These are phyloP conservation scores for Lasius platythorax DNA, from an alignment of 2,888 invertebrate species.

Conservation along the genomic window DNA sequence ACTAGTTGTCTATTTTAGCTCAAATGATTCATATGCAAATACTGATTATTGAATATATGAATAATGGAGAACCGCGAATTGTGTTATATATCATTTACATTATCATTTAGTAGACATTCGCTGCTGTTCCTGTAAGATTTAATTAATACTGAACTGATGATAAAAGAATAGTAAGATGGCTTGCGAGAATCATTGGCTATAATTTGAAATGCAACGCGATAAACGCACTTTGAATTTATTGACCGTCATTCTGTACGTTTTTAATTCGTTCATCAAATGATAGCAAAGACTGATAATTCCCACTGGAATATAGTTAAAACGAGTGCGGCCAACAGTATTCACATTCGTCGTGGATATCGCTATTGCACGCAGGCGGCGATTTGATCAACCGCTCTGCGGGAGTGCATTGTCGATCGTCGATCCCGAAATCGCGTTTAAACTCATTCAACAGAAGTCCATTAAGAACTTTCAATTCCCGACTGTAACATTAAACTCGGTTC, in stretches of 20 bases:
- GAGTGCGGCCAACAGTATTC: neutral
- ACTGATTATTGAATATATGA: neutral
- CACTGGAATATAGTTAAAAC: constrained; percentile 3
- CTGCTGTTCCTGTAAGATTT: neutral
- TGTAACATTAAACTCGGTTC: constrained; percentile 45
- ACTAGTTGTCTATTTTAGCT: neutral
- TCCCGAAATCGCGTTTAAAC: constrained; percentile 45
- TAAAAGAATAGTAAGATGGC: constrained; percentile 17
- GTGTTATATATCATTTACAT: neutral
- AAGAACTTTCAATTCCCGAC: constrained; percentile 50
- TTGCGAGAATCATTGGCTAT: neutral
- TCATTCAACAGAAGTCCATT: constrained; percentile 51
- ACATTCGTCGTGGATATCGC: neutral
- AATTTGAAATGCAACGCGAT: constrained; percentile 11
- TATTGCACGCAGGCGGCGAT: constrained; percentile 9
- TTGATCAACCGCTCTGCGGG: constrained; percentile 25
- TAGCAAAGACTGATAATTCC: constrained; percentile 2
- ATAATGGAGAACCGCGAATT: neutral
- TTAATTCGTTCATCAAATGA: constrained; percentile 30
- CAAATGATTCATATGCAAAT: neutral
- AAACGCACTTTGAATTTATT: neutral
- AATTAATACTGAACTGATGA: neutral
- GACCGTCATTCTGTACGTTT: neutral
- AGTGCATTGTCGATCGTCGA: constrained; percentile 32
- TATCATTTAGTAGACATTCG: neutral